Evolutionary conservation across 2,888 invertebrate species (phyloP), one percentile per base, ranked within the genome.

Genomic region (Therioaphis trifolii): DNA sequence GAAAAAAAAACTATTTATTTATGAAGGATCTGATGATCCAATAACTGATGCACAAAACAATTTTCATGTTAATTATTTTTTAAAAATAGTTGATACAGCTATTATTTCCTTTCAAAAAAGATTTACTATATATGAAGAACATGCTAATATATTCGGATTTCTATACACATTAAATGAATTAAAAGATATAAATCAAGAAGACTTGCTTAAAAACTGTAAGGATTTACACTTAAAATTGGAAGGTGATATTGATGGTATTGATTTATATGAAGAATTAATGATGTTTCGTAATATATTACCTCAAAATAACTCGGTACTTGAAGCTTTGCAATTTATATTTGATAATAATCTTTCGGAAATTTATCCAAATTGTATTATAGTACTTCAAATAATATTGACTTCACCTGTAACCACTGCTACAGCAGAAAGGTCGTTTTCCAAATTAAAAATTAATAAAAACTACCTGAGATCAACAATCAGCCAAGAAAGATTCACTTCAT

Each of bases 11-110:
- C 74, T 52, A 49, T 74, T 74, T 74, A 18, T 12, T 74, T 74
- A 74, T 21, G 74, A 74, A 74, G 74, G 74, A 74, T 43, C n/a
- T 49, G 52, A 74, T 74, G 49, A 74, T 21, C 18, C 21, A 21
- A 49, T 49, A 43, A 74, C 12, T 74, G n/a, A 46, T 18, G 27
- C 74, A 52, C 74, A 52, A 74, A 52, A 74, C 21, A 61, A 24
- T 24, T 61, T 61, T 24, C 61, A 24, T 24, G 61, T 61, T 52
- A 52, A n/a, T n/a, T n/a, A n/a, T n/a, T n/a, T n/a, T n/a, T n/a
- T n/a, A n/a, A n/a, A n/a, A n/a, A n/a, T n/a, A 52, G 18, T 52
- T 15, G 52, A 52, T 18, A 52, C 52, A 52, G 52, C 52, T 18
- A 52, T 52, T 18, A 18, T 52, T 52, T 52, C 52, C 5, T 52